A percentile compares a stretch with the other conserved stretches of the same genome.
phyloP scores from a whole-genome alignment of 2,113 vertebrate genomes.

The Salvelinus sp. region DNA sequence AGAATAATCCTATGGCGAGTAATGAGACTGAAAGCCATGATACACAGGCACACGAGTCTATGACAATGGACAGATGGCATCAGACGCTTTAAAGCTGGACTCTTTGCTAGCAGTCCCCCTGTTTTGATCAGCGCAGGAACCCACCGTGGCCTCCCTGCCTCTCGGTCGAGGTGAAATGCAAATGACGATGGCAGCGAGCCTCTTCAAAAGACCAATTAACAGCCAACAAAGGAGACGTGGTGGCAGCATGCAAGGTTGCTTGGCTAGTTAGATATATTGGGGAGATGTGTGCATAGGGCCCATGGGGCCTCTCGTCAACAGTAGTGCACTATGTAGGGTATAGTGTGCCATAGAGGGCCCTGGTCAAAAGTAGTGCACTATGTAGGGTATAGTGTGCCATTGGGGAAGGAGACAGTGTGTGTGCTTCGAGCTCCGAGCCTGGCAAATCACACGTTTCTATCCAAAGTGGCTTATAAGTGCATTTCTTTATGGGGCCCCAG shows the following conservation, averaged over 20 bases:
- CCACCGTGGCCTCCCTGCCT: background rate
- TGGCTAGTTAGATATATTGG: constrained; percentile 27
- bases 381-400: background rate
- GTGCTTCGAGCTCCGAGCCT: constrained; percentile 13
- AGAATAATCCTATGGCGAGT: too few relatives aligned
- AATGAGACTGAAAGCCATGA: too few relatives aligned
- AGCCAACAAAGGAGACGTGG: constrained; percentile 56
- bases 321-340: too few relatives aligned
- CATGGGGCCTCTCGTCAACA: too few relatives aligned
- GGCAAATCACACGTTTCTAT: constrained; percentile 27
- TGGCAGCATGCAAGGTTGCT: constrained; percentile 23
- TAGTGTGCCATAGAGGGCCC: background rate
- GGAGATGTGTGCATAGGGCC: background rate
- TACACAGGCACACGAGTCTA: background rate
- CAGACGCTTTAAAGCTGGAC: background rate
- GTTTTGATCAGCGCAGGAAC: constrained; percentile 25
- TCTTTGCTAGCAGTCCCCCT: constrained; percentile 19
- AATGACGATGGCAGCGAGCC: constrained; percentile 34
- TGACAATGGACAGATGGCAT: background rate
- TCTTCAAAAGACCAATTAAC: constrained; percentile 53
- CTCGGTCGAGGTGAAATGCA: constrained; percentile 32
- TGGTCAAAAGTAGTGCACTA: too few relatives aligned
- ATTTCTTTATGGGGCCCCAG: background rate
- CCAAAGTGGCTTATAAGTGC: background rate
- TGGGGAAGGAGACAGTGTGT: constrained; percentile 4